Percentiles rank a stretch among this genome's conserved stretches.
These are phyloP conservation scores for Rhinogobius similis DNA, from an alignment of 2,113 vertebrate genomes.

Conservation along the genomic window DNA sequence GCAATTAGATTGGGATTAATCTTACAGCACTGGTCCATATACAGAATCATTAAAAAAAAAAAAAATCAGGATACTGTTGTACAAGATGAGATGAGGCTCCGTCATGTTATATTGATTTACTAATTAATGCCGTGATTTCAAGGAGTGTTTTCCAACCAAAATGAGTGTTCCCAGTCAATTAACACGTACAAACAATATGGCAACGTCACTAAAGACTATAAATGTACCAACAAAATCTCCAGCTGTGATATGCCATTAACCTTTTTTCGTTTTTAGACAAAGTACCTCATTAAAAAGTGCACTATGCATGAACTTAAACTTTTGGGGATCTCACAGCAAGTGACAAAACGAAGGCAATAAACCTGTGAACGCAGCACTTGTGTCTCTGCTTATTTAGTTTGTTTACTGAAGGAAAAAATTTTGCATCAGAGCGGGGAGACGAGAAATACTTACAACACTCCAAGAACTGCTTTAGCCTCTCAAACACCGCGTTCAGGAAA, in stretches of 20 bases:
- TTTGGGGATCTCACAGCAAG: background rate
- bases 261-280: no score
- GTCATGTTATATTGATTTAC: no score
- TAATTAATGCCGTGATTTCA: no score
- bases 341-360: conserved; percentile 9
- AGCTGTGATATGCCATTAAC: no score
- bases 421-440: conserved; percentile 34
- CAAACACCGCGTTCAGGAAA: conserved; percentile 92
- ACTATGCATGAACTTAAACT: conserved; percentile 21
- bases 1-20: no score
- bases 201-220: no score
- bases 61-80: background rate
- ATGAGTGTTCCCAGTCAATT: no score
- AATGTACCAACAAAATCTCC: no score
- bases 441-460: conserved; percentile 89
- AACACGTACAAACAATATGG: no score
- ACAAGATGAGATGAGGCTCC: no score
- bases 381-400: conserved; percentile 14
- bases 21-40: background rate
- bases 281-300: no score
- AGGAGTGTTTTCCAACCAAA: no score
- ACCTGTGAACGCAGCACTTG: background rate
- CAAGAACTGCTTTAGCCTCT: conserved; percentile 91
- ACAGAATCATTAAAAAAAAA: background rate
- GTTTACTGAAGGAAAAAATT: conserved; percentile 19